Percentiles rank a stretch among this genome's conserved stretches.
These are phyloP conservation scores for Syngnathus acus DNA, from an alignment of 2,797 vertebrate species.

Conservation along the genomic window DNA sequence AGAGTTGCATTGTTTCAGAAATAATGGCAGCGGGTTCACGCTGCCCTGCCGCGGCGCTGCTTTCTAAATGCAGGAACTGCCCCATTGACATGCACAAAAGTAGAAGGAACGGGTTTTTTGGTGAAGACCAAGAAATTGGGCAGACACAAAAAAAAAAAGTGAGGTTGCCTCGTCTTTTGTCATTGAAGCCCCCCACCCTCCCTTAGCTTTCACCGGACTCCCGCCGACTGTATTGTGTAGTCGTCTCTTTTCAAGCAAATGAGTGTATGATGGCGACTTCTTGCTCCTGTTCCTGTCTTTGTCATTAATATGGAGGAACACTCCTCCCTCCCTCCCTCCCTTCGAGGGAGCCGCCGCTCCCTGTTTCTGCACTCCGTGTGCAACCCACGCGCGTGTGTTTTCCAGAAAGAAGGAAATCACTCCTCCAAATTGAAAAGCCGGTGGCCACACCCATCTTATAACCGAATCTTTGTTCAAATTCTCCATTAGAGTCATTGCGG, in stretches of 20 bases:
- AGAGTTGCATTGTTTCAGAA: slow-evolving; percentile 59
- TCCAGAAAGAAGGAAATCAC: slow-evolving; percentile 11
- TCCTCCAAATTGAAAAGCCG: slow-evolving; percentile 60
- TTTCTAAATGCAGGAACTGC: slow-evolving; percentile 58
- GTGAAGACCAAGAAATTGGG: slow-evolving; percentile 56
- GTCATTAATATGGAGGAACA: slow-evolving; percentile 69
- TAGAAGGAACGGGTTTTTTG: slow-evolving; percentile 48
- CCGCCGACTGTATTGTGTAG: slow-evolving; percentile 64
- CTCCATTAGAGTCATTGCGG: slow-evolving; percentile 50
- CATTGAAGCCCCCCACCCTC: slow-evolving; percentile 45
- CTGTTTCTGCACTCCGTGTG: slow-evolving; percentile 49
- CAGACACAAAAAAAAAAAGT: slow-evolving; percentile 61
- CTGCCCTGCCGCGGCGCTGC: slow-evolving; percentile 44
- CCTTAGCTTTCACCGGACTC: slow-evolving; percentile 57
- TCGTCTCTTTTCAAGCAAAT: slow-evolving; percentile 65
- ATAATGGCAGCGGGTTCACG: slow-evolving; percentile 54
- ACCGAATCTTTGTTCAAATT: slow-evolving; percentile 59
- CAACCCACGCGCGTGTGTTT: slow-evolving; percentile 37
- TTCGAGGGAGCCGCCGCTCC: slow-evolving; percentile 49
- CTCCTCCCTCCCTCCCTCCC: slow-evolving; percentile 52
- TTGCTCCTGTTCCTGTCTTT: slow-evolving; percentile 62
- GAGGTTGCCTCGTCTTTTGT: slow-evolving; percentile 68
- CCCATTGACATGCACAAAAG: slow-evolving; percentile 71
- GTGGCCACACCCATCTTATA: slow-evolving; percentile 59
- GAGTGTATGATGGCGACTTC: slow-evolving; percentile 66